phyloP scores from a whole-genome alignment of 2,888 invertebrate species.

The Callinectes sapidus region DNA sequence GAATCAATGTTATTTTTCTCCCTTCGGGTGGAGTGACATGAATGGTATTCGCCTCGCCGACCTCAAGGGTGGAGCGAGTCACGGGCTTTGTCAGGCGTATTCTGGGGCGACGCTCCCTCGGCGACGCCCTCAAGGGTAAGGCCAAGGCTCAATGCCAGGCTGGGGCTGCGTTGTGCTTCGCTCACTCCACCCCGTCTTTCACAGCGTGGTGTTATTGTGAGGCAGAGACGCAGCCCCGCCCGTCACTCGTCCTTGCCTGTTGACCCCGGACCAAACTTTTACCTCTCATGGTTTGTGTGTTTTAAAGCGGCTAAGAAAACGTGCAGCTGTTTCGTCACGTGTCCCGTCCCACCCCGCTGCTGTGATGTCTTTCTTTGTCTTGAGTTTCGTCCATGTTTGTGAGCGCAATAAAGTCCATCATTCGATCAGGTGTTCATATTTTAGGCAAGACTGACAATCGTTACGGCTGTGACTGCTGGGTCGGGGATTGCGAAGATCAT shows the following conservation, averaged over 20 bases:
- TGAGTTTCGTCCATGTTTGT: not conserved
- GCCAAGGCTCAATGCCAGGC: constrained; percentile 14
- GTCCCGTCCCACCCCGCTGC: not conserved
- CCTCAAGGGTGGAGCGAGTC: not conserved
- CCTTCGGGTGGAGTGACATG: not conserved
- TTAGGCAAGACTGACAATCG: not conserved
- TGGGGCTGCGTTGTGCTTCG: not conserved
- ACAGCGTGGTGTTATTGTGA: not conserved
- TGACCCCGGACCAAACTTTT: not conserved
- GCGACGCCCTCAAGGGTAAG: constrained; percentile 36
- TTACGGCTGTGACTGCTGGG: not conserved
- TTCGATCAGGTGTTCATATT: not conserved
- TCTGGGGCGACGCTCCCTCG: constrained; percentile 15
- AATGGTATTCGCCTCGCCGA: not conserved
- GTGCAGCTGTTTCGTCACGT: not conserved
- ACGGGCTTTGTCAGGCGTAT: constrained; percentile 1
- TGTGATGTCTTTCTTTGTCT: not conserved
- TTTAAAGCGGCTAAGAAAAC: not conserved
- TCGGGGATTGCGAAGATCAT: not conserved
- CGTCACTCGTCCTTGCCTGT: not conserved
- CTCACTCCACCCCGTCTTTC: not conserved
- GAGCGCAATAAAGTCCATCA: no score
- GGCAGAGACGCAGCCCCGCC: not conserved
- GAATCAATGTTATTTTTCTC: not conserved
- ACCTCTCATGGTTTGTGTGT: not conserved